Evolutionary conservation across 2,797 vertebrate genomes (phyloP).

Genomic region (Leuciscus waleckii): DNA sequence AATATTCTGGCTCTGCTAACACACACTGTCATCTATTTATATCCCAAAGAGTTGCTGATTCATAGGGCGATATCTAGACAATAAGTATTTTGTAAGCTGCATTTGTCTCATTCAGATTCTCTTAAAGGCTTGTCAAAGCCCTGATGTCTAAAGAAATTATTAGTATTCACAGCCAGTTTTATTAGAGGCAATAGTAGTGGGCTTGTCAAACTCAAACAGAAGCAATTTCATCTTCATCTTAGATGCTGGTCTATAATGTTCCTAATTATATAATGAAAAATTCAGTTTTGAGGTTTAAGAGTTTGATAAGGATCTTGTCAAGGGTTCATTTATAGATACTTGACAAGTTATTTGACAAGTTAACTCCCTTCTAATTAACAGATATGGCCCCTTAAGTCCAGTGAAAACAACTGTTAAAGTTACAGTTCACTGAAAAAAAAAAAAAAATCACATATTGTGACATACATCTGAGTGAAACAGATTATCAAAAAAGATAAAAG

Average conservation of each 20-base stretch:
- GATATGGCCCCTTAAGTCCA: too few relatives aligned
- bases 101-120: constrained; percentile 7
- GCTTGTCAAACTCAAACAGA: constrained; percentile 3
- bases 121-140: constrained; percentile 8
- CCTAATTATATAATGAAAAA: not conserved
- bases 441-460: too few relatives aligned
- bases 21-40: not conserved
- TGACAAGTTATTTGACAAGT: not conserved
- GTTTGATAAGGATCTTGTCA: not conserved
- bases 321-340: not conserved
- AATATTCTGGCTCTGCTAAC: constrained; percentile 16
- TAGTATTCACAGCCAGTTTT: not conserved
- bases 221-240: not conserved
- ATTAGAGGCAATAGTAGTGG: not conserved
- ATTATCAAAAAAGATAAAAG: too few relatives aligned
- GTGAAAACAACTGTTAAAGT: not conserved
- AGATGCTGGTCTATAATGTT: not conserved
- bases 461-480: too few relatives aligned
- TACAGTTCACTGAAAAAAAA: not conserved
- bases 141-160: not conserved
- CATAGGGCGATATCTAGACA: not conserved
- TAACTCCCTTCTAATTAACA: not conserved
- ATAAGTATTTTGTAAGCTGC: not conserved
- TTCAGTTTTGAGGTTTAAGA: not conserved
- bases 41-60: not conserved